These are phyloP conservation scores for Bradypodion ventrale DNA, from an alignment of 2,797 vertebrate genomes.

Conservation along the genomic window DNA sequence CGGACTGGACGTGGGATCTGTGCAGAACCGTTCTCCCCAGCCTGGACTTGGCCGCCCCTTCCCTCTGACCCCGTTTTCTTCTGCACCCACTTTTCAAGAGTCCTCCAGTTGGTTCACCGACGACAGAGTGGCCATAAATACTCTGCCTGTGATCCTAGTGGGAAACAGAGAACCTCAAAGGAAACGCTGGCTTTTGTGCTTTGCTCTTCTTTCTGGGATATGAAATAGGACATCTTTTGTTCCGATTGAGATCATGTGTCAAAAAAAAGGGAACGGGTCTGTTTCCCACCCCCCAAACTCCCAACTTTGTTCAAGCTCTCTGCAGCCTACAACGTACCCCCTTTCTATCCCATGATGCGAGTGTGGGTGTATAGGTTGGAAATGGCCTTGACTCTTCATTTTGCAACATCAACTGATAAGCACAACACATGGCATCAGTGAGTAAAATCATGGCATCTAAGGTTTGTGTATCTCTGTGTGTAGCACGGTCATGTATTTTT, in stretches of 20 bases:
- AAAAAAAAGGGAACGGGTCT: slow-evolving; percentile 23
- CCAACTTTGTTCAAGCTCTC: slow-evolving; percentile 14
- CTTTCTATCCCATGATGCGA: slow-evolving; percentile 11
- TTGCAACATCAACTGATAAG: slow-evolving; percentile 12
- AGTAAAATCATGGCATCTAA: background rate
- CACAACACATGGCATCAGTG: slow-evolving; percentile 3
- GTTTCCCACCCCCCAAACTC: background rate
- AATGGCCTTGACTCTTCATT: slow-evolving; percentile 30
- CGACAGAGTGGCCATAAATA: background rate
- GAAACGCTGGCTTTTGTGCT: background rate
- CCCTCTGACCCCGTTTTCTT: fast-evolving
- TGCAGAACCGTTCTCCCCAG: no score
- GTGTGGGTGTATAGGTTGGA: slow-evolving; percentile 16
- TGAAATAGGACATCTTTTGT: background rate
- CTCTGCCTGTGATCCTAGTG: background rate
- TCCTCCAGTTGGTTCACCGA: slow-evolving; percentile 23
- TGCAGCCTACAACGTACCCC: no score
- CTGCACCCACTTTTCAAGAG: background rate
- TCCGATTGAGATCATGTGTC: background rate
- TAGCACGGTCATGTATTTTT: slow-evolving; percentile 23
- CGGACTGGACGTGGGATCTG: background rate
- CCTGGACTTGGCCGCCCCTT: no score
- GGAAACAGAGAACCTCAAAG: background rate
- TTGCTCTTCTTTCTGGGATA: background rate
- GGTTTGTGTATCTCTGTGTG: no score